Evolutionary conservation across 2,113 vertebrate species (phyloP).

Genomic region (Phrynocephalus versicolor): DNA sequence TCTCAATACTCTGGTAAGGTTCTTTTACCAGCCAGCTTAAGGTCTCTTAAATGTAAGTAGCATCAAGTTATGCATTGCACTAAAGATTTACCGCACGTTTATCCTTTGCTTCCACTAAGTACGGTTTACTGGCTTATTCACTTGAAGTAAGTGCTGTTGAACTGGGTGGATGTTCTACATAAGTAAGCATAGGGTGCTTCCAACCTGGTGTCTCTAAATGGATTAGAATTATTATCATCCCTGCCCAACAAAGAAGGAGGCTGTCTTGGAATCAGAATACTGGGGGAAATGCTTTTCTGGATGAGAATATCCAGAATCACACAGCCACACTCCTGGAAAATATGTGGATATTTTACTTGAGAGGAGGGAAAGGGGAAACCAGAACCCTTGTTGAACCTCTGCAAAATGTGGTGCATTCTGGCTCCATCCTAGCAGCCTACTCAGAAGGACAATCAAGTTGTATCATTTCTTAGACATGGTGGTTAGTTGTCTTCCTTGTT

Average conservation of each 20-base stretch:
- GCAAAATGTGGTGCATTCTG: neutral
- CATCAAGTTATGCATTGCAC: neutral
- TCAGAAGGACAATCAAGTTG: neutral
- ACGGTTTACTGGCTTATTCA: neutral
- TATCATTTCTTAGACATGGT: neutral
- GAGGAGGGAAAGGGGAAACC: no score
- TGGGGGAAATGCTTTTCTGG: no score
- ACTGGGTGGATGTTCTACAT: neutral
- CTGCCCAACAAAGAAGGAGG: no score
- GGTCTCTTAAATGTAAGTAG: neutral
- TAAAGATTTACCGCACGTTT: neutral
- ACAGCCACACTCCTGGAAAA: no score
- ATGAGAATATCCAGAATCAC: no score
- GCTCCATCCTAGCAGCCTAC: neutral
- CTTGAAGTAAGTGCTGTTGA: neutral
- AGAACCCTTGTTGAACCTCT: neutral
- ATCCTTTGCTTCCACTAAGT: no score
- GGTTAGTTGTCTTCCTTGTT: neutral
- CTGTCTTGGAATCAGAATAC: no score
- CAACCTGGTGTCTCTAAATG: no score
- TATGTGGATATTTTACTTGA: no score
- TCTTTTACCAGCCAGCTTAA: neutral
- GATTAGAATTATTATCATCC: no score
- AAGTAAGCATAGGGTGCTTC: neutral
- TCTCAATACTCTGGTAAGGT: neutral